These are phyloP conservation scores for Lasiommata megera DNA, from an alignment of 2,888 invertebrate species.

Conservation along the genomic window DNA sequence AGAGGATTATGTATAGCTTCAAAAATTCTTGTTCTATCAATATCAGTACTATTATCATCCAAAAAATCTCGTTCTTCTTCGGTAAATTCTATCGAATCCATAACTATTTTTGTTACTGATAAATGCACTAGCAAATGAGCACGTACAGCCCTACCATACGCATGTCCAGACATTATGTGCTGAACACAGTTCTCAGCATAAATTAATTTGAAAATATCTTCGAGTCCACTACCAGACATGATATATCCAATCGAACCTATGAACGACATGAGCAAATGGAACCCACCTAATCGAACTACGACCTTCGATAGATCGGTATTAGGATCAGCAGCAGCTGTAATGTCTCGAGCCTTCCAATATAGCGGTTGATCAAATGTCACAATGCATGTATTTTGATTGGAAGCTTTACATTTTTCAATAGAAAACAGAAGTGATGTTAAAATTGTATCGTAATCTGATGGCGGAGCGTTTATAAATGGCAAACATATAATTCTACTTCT, in stretches of 20 bases:
- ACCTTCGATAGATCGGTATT: not conserved
- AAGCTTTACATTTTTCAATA: slow-evolving; percentile 27
- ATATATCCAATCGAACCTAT: slow-evolving; percentile 43
- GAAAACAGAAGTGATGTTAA: slow-evolving; percentile 40
- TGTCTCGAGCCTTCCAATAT: not conserved
- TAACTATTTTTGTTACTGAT: slow-evolving; percentile 34
- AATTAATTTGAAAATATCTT: slow-evolving; percentile 31
- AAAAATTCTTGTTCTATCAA: too few relatives aligned
- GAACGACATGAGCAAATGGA: slow-evolving; percentile 47
- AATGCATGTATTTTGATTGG: slow-evolving; percentile 33
- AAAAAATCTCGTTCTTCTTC: too few relatives aligned
- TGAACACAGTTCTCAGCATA: slow-evolving; percentile 44
- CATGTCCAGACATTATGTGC: slow-evolving; percentile 44
- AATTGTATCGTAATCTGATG: slow-evolving; percentile 41
- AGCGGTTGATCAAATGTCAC: slow-evolving; percentile 43
- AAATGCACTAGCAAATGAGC: slow-evolving; percentile 25
- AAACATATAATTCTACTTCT: slow-evolving; percentile 39
- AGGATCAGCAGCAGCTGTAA: not conserved
- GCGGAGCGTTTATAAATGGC: slow-evolving; percentile 47
- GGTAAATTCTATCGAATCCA: too few relatives aligned
- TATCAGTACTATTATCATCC: too few relatives aligned
- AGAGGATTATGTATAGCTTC: too few relatives aligned
- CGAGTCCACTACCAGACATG: slow-evolving; percentile 33
- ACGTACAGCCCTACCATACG: slow-evolving; percentile 31
- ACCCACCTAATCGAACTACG: slow-evolving; percentile 40